These are phyloP conservation scores for Cladopsammia gracilis DNA, from an alignment of 64 coral and sea anemone genomes.

Conservation along the genomic window DNA sequence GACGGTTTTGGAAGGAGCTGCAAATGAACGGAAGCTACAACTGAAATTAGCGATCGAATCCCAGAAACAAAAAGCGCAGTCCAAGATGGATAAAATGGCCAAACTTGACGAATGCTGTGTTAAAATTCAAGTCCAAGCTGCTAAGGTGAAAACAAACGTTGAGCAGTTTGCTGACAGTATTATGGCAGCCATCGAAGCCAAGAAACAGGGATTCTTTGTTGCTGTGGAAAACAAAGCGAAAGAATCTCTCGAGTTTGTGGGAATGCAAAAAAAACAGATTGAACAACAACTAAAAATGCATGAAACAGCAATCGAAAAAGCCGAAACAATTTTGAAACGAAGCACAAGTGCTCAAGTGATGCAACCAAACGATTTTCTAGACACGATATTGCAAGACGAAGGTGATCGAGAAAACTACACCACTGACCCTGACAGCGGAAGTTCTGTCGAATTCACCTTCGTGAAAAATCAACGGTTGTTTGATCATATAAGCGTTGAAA, in stretches of 20 bases:
- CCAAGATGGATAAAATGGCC: not conserved
- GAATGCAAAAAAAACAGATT: not conserved
- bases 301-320: not conserved
- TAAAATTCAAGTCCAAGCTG: not conserved
- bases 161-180: not conserved
- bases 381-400: not conserved
- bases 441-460: not conserved
- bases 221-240: too few relatives aligned
- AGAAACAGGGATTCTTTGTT: not conserved
- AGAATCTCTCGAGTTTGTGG: too few relatives aligned
- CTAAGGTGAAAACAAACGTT: not conserved
- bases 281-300: not conserved
- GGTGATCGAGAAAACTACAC: not conserved
- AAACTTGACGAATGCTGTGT: not conserved
- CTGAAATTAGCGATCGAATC: not conserved
- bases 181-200: not conserved
- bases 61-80: not conserved
- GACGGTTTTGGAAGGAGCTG: not conserved
- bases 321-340: not conserved
- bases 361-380: not conserved
- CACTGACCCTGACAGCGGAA: not conserved
- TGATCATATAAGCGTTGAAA: not conserved
- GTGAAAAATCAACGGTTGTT: not conserved
- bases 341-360: constrained; percentile 1
- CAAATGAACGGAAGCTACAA: not conserved